A percentile compares a stretch with the other conserved stretches of the same genome.
phyloP scores from a whole-genome alignment of 2,888 invertebrate species.

The Troilus luridus region DNA sequence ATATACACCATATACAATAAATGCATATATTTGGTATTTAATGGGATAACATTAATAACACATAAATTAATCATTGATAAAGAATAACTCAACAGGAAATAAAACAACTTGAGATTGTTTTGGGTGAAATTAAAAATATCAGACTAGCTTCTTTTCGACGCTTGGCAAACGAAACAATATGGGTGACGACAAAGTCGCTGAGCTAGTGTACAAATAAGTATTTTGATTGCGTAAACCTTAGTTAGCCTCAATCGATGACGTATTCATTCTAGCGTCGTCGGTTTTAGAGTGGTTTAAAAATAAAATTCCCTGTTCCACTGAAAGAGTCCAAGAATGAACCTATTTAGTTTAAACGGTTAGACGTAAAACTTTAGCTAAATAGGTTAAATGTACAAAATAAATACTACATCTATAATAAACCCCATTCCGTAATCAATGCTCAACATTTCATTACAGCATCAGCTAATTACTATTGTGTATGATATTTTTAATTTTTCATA shows the following conservation, averaged over 20 bases:
- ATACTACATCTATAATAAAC: not conserved
- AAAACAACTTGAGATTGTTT: not conserved
- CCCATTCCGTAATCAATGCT: not conserved
- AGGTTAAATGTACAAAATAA: not conserved
- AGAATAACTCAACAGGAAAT: not conserved
- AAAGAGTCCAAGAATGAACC: not conserved
- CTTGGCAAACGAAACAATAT: not conserved
- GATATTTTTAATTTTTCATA: not conserved
- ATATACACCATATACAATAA: no score
- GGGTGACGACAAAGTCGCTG: not conserved
- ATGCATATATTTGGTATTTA: no score
- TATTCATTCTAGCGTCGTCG: not conserved
- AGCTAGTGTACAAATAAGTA: not conserved
- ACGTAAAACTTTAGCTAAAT: not conserved
- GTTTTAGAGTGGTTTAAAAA: slow-evolving; percentile 9
- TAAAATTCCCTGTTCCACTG: not conserved
- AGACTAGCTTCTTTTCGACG: not conserved
- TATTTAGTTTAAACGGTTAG: not conserved
- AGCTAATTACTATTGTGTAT: not conserved
- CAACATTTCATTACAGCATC: not conserved
- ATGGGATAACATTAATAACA: no score
- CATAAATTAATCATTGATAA: no score
- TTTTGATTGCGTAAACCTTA: not conserved
- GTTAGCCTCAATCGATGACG: not conserved
- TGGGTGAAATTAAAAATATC: not conserved